Evolutionary conservation across 2,888 invertebrate genomes (phyloP).

Genomic region (Ochlodes sylvanus): DNA sequence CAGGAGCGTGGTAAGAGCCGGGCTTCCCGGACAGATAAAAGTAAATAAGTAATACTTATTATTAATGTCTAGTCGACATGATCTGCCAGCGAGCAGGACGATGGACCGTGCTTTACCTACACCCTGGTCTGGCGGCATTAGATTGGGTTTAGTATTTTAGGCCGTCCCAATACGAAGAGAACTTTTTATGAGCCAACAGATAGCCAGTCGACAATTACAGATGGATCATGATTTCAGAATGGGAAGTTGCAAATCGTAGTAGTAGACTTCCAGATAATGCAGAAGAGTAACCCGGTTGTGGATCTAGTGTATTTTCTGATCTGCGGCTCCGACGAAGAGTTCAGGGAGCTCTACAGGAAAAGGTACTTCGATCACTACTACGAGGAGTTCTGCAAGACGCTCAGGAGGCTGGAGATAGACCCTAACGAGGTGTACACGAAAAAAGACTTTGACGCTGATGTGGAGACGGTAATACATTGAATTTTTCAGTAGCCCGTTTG

Average conservation of each 20-base stretch:
- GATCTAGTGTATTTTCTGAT: conserved; percentile 54
- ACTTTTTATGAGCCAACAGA: no score
- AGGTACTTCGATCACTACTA: conserved; percentile 53
- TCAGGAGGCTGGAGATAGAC: conserved; percentile 46
- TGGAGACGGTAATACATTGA: conserved; percentile 45
- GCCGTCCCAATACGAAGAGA: no score
- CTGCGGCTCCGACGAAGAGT: conserved; percentile 52
- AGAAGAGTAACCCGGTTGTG: conserved; percentile 40
- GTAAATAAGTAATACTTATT: no score
- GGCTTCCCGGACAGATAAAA: no score
- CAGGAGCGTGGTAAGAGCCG: no score
- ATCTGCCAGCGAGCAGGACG: no score
- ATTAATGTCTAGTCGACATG: no score
- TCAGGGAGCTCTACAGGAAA: conserved; percentile 47
- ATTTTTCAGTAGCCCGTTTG: background rate
- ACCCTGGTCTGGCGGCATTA: no score
- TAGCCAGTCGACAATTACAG: no score
- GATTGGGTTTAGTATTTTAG: no score
- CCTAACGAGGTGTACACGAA: conserved; percentile 48
- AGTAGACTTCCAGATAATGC: conserved; percentile 52
- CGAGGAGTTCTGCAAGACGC: conserved; percentile 43
- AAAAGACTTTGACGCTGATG: conserved; percentile 50
- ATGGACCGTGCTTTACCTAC: no score
- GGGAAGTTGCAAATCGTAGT: conserved; percentile 46
- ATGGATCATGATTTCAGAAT: conserved; percentile 45